Conservation (phyloP, 2,888 invertebrate species). For the Cynaeus angustus region DNA sequence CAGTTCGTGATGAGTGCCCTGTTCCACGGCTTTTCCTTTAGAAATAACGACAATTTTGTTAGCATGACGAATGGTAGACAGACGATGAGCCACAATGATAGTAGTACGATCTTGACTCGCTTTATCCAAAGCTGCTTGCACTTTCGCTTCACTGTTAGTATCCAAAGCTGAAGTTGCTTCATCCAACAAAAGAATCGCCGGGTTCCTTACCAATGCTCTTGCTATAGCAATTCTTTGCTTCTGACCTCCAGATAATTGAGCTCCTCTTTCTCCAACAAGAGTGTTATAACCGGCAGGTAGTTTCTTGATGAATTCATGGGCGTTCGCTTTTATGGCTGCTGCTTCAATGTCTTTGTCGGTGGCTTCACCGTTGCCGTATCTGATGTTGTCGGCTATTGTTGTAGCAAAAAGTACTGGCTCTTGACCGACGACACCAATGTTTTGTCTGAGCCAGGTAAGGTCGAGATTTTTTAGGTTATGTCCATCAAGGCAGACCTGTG, state of each 20-base stretch:
- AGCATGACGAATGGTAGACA: constrained; percentile 83
- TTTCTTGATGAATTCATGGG: constrained; percentile 83
- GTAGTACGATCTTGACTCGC: constrained; percentile 85
- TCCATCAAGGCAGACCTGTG: constrained; percentile 78
- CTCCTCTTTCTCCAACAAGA: constrained; percentile 88
- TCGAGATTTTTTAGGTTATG: constrained; percentile 83
- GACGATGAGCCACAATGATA: constrained; percentile 85
- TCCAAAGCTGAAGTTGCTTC: constrained; percentile 95
- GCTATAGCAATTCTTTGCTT: constrained; percentile 95
- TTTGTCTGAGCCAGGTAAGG: constrained; percentile 83
- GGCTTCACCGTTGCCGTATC: constrained; percentile 81
- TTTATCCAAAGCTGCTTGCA: constrained; percentile 86
- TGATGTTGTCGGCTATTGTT: constrained; percentile 89
- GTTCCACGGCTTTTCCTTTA: constrained; percentile 80
- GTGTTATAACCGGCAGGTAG: constrained; percentile 88
- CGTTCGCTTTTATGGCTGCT: constrained; percentile 84
- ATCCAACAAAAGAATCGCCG: constrained; percentile 85
- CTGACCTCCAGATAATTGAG: constrained; percentile 90
- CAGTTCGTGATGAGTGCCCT: constrained; percentile 81
- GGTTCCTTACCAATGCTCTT: constrained; percentile 87
- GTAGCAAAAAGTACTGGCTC: constrained; percentile 92
- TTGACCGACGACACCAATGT: constrained; percentile 93
- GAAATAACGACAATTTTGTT: constrained; percentile 83
- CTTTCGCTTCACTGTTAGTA: constrained; percentile 88
- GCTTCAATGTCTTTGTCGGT: constrained; percentile 79